Percentiles rank a stretch among this genome's conserved stretches.
Conservation (phyloP, 1,140 invertebrate genomes). For the Macrotrachela quadricornifera region DNA sequence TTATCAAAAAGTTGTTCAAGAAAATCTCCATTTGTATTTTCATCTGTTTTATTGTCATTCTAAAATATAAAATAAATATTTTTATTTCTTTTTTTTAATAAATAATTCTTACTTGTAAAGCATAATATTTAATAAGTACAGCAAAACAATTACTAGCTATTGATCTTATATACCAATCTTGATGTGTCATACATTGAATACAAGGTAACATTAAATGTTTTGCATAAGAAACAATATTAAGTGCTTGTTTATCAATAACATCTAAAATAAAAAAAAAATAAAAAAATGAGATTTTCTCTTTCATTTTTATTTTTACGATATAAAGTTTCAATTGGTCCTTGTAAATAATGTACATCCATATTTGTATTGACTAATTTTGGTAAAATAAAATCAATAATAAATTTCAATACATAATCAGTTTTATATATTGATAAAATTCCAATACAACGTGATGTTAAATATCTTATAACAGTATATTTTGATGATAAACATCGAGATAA, state of each 20-base stretch:
- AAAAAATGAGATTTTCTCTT: not conserved
- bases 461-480: too few species aligned
- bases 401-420: too few species aligned
- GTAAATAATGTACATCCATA: constrained; percentile 1
- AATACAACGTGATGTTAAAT: too few species aligned
- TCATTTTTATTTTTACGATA: not conserved
- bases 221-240: not conserved
- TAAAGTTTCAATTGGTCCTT: constrained; percentile 4
- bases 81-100: not conserved
- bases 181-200: constrained; percentile 70
- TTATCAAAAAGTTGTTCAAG: constrained; percentile 70
- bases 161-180: constrained; percentile 51
- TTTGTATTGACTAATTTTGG: constrained; percentile 4
- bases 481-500: too few species aligned
- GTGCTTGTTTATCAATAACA: not conserved
- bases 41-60: constrained; percentile 29
- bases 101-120: constrained; percentile 29
- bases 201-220: constrained; percentile 43
- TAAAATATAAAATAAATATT: too few species aligned
- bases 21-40: constrained; percentile 51
- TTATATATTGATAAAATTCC: too few species aligned
- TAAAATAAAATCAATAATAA: not conserved
- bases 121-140: constrained; percentile 77
- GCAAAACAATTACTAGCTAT: constrained; percentile 84
- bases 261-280: constrained; percentile 2